Evolutionary conservation across 2,797 vertebrate species (phyloP).

Genomic region (Galaxias olidus): DNA sequence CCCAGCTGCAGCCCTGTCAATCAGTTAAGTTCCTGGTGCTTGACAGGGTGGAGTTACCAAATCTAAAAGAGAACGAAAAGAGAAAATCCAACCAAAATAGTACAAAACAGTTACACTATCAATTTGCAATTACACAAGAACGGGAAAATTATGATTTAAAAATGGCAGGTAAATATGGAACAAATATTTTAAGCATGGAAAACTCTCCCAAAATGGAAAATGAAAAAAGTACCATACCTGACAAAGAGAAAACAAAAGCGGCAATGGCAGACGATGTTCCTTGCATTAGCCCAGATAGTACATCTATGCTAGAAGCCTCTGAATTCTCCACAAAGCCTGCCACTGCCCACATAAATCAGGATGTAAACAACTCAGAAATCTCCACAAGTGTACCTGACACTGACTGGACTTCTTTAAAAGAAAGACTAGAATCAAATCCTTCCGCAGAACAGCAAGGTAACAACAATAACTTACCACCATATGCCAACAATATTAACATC

Average conservation of each 20-base stretch:
- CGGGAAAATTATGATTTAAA: no score
- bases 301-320: constrained; percentile 21
- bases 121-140: no score
- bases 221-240: neutral
- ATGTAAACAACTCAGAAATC: constrained; percentile 17
- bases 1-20: neutral
- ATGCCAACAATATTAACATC: neutral
- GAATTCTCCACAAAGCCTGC: constrained; percentile 9
- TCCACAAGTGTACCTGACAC: constrained; percentile 3
- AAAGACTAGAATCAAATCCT: constrained; percentile 6
- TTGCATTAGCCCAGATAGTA: constrained; percentile 40
- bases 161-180: no score
- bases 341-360: neutral
- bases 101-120: no score
- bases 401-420: constrained; percentile 13
- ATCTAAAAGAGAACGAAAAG: neutral
- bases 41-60: neutral
- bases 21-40: neutral
- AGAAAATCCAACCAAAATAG: no score
- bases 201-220: no score
- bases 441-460: neutral
- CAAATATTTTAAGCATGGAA: no score
- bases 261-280: constrained; percentile 8
- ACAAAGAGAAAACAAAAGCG: neutral
- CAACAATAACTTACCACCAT: neutral